Percentiles rank a stretch among this genome's conserved stretches.
phyloP scores from a whole-genome alignment of 2,113 vertebrate species.

The Manacus vitellinus region DNA sequence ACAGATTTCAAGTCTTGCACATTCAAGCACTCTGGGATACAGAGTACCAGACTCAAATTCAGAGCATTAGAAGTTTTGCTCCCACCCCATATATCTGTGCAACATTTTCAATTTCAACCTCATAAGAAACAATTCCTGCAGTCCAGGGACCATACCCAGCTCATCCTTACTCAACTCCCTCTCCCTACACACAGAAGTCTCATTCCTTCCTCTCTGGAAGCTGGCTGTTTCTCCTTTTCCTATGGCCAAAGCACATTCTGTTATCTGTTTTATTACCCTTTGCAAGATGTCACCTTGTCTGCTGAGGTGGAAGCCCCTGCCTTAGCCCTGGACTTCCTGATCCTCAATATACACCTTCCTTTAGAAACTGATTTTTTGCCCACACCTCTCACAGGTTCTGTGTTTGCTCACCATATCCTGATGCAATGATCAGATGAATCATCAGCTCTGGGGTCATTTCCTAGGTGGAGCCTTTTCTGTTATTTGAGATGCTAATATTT shows the following conservation, averaged over 20 bases:
- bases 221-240: neutral
- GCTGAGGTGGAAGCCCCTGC: neutral
- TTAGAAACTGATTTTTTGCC: neutral
- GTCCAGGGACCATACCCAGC: neutral
- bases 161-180: neutral
- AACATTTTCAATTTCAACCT: neutral
- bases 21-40: neutral
- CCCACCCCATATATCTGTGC: rapidly evolving
- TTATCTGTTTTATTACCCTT: neutral
- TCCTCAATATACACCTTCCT: neutral
- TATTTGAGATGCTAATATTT: conserved; percentile 62
- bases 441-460: conserved; percentile 15
- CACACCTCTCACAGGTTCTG: neutral
- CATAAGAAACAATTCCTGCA: neutral
- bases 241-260: neutral
- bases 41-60: neutral
- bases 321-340: neutral
- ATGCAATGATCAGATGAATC: conserved; percentile 38
- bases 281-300: neutral
- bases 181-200: neutral
- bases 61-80: neutral
- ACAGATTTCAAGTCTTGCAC: neutral
- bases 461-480: conserved; percentile 31
- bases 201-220: neutral
- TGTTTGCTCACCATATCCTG: conserved; percentile 32